Evolutionary conservation across 92 coral and sea anemone species (phyloP).

Genomic region (Palythoa heliodiscus): DNA sequence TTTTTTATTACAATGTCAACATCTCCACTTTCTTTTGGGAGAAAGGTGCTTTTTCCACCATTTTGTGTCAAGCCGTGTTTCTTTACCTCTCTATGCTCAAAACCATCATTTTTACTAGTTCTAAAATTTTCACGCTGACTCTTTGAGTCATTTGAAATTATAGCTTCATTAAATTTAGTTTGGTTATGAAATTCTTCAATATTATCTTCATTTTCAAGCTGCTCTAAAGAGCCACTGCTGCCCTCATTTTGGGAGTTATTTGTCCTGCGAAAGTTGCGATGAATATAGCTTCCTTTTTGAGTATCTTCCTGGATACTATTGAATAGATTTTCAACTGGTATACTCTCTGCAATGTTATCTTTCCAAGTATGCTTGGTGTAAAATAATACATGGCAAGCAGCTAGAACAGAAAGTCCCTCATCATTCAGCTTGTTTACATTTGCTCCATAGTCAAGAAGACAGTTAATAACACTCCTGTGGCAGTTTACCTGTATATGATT

Average conservation of each 20-base stretch:
- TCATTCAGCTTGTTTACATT: conserved; percentile 94
- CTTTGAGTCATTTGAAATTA: not conserved
- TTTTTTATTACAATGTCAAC: conserved; percentile 9
- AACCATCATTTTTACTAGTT: not conserved
- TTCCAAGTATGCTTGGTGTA: conserved; percentile 99
- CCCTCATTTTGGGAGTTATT: conserved; percentile 23
- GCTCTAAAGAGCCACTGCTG: not conserved
- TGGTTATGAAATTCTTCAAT: not conserved
- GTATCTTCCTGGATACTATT: conserved; percentile 83
- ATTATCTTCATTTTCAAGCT: not conserved
- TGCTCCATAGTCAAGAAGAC: conserved; percentile 95
- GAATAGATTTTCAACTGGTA: conserved; percentile 81
- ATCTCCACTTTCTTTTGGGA: not conserved
- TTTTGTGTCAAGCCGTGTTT: not conserved
- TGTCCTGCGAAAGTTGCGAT: conserved; percentile 68
- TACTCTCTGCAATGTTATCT: conserved; percentile 92
- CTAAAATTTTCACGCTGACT: not conserved
- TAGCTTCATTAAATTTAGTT: not conserved
- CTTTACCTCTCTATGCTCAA: not conserved
- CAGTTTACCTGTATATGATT: conserved; percentile 77
- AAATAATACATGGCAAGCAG: conserved; percentile 97
- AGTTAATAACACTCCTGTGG: conserved; percentile 92
- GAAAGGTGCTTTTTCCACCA: conserved; percentile 4
- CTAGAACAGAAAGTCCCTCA: conserved; percentile 93
- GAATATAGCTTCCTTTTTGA: conserved; percentile 83